phyloP scores from a whole-genome alignment of 2,888 invertebrate genomes.

The Drosophila pseudotalamancana region DNA sequence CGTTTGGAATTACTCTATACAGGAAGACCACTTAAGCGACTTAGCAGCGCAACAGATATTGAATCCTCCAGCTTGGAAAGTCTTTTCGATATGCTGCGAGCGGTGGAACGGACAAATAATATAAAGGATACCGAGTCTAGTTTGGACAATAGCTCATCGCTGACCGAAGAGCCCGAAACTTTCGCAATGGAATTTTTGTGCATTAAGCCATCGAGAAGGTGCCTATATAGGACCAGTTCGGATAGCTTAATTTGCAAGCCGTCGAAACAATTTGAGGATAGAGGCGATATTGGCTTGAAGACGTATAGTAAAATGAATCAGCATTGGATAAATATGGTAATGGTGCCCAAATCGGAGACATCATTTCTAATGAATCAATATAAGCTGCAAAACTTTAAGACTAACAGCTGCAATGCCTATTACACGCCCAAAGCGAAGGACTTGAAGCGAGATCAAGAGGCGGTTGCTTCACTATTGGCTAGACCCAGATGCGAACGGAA shows the following conservation, averaged over 20 bases:
- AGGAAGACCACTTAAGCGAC: neutral
- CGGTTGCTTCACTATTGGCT: neutral
- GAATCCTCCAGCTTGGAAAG: neutral
- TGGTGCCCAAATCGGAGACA: constrained; percentile 17
- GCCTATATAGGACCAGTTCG: neutral
- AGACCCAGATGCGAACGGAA: constrained; percentile 10
- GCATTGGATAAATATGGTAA: constrained; percentile 15
- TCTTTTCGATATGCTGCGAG: neutral
- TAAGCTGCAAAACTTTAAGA: neutral
- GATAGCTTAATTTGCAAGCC: neutral
- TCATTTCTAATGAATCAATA: constrained; percentile 18
- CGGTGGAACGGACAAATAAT: neutral
- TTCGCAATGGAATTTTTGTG: too few relatives aligned
- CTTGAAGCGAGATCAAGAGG: neutral
- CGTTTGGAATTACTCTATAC: neutral
- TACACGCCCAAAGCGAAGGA: constrained; percentile 8
- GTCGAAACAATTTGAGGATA: neutral
- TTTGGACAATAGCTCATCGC: too few relatives aligned
- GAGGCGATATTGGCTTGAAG: neutral
- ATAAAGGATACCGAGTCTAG: neutral
- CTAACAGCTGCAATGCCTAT: neutral
- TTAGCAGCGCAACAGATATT: neutral
- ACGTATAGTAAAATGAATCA: neutral
- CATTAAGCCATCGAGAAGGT: neutral
- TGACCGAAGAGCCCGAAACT: neutral